Evolutionary conservation across 2,113 vertebrate genomes (phyloP), one percentile per base, ranked within the genome.

Genomic region (Lophius piscatorius): DNA sequence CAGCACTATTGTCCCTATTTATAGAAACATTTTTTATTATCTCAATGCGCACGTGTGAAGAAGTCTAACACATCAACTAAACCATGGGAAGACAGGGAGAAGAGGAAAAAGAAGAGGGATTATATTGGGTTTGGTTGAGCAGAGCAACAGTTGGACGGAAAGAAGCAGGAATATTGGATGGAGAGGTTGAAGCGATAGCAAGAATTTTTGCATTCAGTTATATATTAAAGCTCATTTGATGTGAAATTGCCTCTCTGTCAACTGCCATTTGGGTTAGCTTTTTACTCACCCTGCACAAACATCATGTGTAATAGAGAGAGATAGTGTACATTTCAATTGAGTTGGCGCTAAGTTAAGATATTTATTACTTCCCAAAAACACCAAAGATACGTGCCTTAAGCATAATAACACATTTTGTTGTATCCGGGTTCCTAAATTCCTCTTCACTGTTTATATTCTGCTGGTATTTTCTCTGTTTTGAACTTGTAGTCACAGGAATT

Each of bases 21-120:
- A 90, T 90, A 90, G 90, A 83, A 79, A 77, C 76, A 87, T 91
- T 88, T 91, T n/a, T 88, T 88, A 88, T 90, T 91, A 89, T 88
- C 85, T 86, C 48, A 58, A 80, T 36, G 54, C 7, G 66, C 78
- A 79, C 58, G 78, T 76, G 80, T 74, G 82, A 55, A 12, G 76
- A 78, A 70, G 82, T 70, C 70, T 66, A 80, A 68, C 57, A 33
- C 87, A 88, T 85, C 52, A 80, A 88, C 85, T 74, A 31, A 76
- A 66, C 74, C 75, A 46, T 38, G 22, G 68, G 45, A 74, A 77
- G 72, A 81, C 69, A 14, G 58, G 39, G 49, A 54, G 48, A 63
- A 48, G 38, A 56, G 64, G 81, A 77, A 72, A 71, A 55, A 50
- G 67, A 57, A 69, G 82, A 57, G 68, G 81, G 78, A 75, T 81